Evolutionary conservation across 2,888 invertebrate genomes (phyloP).

Genomic region (Bugula neritina): DNA sequence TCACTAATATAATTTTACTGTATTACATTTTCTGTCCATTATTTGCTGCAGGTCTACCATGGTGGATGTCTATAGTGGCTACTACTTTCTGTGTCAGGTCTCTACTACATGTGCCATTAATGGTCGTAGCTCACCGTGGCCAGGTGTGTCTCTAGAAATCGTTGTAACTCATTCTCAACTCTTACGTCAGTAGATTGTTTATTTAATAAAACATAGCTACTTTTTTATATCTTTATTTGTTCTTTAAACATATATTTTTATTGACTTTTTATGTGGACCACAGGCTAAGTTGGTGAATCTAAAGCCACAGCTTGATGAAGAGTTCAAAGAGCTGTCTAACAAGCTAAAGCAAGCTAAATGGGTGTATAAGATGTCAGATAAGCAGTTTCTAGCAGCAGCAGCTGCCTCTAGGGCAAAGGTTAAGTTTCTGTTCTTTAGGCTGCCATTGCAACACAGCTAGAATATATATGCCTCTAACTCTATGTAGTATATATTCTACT

Average conservation of each 20-base stretch:
- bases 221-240: too few species aligned
- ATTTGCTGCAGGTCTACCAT: background rate
- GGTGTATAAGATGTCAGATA: background rate
- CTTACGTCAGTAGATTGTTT: too few species aligned
- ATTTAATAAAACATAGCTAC: too few species aligned
- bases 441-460: too few species aligned
- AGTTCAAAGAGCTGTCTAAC: background rate
- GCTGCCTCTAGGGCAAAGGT: background rate
- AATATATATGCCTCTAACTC: too few species aligned
- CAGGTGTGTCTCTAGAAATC: background rate
- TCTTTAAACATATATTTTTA: too few species aligned
- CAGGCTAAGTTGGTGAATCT: slow-evolving; percentile 7
- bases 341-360: background rate
- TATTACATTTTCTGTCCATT: background rate
- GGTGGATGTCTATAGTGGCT: background rate
- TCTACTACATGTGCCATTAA: background rate
- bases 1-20: too few species aligned
- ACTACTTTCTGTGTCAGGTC: slow-evolving; percentile 19
- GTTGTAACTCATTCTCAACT: background rate
- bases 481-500: too few species aligned
- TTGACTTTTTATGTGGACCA: background rate
- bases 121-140: background rate
- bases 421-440: too few species aligned
- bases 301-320: background rate
- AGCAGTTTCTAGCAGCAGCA: background rate